Evolutionary conservation across 2,888 invertebrate species (phyloP), one percentile per base, ranked within the genome.

Genomic region (Dorcus parallelipipedus): DNA sequence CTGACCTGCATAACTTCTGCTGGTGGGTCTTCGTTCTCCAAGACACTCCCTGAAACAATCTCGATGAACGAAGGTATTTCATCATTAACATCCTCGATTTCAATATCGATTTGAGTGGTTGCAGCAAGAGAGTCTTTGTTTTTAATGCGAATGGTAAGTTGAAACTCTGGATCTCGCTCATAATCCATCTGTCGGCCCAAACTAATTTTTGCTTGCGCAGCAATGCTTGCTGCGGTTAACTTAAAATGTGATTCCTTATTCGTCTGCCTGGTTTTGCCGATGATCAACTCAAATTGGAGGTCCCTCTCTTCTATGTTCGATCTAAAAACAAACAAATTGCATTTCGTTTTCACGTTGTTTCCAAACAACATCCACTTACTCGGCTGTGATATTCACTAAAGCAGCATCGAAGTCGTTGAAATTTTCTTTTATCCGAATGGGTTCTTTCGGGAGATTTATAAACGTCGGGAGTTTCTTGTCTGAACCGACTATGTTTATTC

Each of bases 81-180:
- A 74, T 96, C 96, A 72, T 96, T 96, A 0, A 93, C 93, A 74
- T 96, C 95, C 71, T 86, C 83, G 1, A 96, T 85, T 76, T 87
- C 85, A 38, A 96, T 88, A 69, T 86, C 86, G 52, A 94, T 84
- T 54, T 87, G 86, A 9, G 89, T 89, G 78, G 92, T 91, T 2
- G 91, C 88, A 3, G 89, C 90, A 73, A 94, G 78, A 70, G 87
- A 86, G 72, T 88, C 88, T 68, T 89, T 90, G 76, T 93, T 94
- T 80, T 90, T 83, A 66, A 90, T 91, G 66, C 91, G 84, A 69
- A 95, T 88, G 39, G 93, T 93, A 42, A 95, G 81, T 9, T 88
- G 89, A 73, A 93, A 95, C 68, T 92, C 89, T 0, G 88, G 88
- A 53, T 91, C 90, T 63, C 87, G 87, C 79, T 95, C 95, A 73